Conservation (phyloP, 2,113 vertebrate species). For the Turnix velox region DNA sequence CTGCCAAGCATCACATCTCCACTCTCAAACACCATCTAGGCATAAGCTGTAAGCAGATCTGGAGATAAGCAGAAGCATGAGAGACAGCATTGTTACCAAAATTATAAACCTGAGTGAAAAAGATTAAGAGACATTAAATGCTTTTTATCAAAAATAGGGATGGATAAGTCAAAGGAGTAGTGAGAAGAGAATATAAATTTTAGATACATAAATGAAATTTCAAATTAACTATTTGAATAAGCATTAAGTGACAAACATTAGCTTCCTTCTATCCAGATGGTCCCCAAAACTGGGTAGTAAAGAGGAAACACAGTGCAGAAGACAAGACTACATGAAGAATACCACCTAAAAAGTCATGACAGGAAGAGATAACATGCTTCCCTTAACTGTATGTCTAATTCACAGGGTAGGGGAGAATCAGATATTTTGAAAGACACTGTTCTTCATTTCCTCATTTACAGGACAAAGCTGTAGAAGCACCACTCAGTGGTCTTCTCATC, state of each 20-base stretch:
- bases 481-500: not conserved
- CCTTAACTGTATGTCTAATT: not conserved
- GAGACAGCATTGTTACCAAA: not conserved
- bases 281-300: not conserved
- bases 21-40: not conserved
- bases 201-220: not conserved
- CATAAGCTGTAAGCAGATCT: not conserved
- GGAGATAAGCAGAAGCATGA: not conserved
- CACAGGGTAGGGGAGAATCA: not conserved
- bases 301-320: not conserved
- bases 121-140: not conserved
- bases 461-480: not conserved
- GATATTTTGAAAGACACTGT: not conserved
- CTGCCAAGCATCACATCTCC: not conserved
- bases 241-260: not conserved
- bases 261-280: not conserved
- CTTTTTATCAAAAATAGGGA: not conserved
- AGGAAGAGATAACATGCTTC: not conserved
- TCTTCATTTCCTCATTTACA: not conserved
- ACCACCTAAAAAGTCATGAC: not conserved
- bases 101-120: not conserved
- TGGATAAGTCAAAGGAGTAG: not conserved
- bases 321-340: not conserved
- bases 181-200: not conserved
- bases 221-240: not conserved